Base-by-base conservation (phyloP, 2,888 invertebrate species). In the Teinopalpus imperialis region DNA sequence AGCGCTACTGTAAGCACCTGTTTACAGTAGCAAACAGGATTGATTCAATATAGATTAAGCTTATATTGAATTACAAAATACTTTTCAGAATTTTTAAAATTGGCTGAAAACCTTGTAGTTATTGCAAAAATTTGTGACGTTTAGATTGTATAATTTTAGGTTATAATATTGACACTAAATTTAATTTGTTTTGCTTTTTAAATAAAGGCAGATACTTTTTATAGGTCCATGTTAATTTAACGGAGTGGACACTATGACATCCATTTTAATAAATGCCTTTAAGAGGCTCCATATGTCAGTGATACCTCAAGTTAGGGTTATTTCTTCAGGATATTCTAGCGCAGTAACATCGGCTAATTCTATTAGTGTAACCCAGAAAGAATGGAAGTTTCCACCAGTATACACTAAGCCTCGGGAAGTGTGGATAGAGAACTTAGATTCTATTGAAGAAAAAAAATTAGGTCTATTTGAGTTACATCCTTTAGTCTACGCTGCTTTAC, bases 401-500 rank as follows among this genome's bases (percentile, higher is more conserved):
- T 93, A 91, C 53, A 80, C 90, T 13, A 90, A 91, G 63, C 91
- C 92, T 0, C 90, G 95, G 5, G 94, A 97, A 81, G 94, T 93
- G 35, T 98, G 97, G 97, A 90, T 97, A 27, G 96, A 96, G 71
- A 96, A 94, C 77, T 72, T 96, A 26, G 93, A 96, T 67, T 92
- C 94, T 0, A 78, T 94, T 9, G 91, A 93, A 52, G 94, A 94
- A 63, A 91, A 92, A 49, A 95, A 95, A 74, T 67, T 97, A n/a
- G 97, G 96, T 0, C 74, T 98, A 1, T 85, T 98, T 20, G 94
- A 96, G 69, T 82, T 99, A 24, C 98, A 99, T 85, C 98, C 99
- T 0, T 92, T 93, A 51, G 89, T 98, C 4, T 98, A 95, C 78
- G 97, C 93, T 0, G 87, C 91, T 0, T 91, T 92, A 59, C 98